These are phyloP conservation scores for Arnoldichthys spilopterus DNA, from an alignment of 2,797 vertebrate species.

Conservation along the genomic window DNA sequence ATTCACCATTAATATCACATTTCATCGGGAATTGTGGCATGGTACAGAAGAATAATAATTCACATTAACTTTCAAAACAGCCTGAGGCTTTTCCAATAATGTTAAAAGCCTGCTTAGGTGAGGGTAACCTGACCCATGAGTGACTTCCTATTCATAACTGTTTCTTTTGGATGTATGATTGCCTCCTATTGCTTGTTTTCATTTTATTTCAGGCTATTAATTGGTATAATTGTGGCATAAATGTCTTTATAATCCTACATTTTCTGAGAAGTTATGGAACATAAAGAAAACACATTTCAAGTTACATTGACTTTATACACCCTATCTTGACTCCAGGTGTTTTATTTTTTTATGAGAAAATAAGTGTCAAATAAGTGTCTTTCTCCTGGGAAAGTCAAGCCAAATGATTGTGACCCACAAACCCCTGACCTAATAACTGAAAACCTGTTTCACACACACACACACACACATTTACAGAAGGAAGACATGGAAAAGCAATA, in stretches of 20 bases:
- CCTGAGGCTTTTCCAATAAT: too few relatives aligned
- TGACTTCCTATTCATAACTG: constrained; percentile 3
- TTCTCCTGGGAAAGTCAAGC: too few relatives aligned
- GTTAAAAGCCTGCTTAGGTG: neutral
- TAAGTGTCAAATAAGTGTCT: constrained; percentile 11
- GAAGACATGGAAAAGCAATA: too few relatives aligned
- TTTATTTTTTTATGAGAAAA: too few relatives aligned
- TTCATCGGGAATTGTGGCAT: too few relatives aligned
- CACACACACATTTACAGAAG: neutral
- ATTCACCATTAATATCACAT: too few relatives aligned
- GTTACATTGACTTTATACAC: too few relatives aligned
- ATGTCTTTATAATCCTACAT: neutral
- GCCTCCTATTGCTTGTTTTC: neutral
- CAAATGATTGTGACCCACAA: neutral
- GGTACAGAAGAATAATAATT: too few relatives aligned
- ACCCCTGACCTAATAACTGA: neutral
- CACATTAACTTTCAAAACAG: too few relatives aligned
- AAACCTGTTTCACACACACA: neutral
- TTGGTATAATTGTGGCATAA: neutral
- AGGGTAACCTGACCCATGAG: neutral
- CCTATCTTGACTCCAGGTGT: too few relatives aligned
- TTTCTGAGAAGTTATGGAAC: too few relatives aligned
- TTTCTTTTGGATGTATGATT: neutral
- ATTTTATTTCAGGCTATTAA: constrained; percentile 18
- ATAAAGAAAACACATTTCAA: too few relatives aligned